Evolutionary conservation across 1,140 invertebrate species (phyloP).

Genomic region (Drosophila punjabiensis): DNA sequence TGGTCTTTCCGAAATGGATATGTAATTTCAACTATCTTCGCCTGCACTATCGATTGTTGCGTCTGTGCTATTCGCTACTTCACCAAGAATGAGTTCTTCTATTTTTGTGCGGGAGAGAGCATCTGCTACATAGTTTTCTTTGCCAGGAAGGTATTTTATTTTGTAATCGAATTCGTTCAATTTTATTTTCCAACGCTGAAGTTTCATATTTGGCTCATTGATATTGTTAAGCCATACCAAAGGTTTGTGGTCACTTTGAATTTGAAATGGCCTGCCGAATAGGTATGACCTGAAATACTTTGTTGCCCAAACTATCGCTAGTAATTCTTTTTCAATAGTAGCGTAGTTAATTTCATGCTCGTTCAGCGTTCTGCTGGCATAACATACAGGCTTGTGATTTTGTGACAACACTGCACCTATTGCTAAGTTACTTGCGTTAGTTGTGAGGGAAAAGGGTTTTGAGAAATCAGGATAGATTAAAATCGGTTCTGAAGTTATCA

Average conservation of each 20-base stretch:
- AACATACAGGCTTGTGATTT: neutral
- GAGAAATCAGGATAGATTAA: neutral
- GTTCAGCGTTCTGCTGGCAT: neutral
- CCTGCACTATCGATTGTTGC: neutral
- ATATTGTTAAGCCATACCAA: neutral
- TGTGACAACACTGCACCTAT: neutral
- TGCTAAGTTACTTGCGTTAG: neutral
- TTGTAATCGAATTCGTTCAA: neutral
- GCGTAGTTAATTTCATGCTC: neutral
- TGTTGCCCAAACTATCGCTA: neutral
- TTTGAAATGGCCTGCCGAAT: neutral
- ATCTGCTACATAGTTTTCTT: neutral
- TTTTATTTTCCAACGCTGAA: neutral
- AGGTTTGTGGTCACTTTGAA: neutral
- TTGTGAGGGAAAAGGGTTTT: neutral
- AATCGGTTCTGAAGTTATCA: too few relatives aligned
- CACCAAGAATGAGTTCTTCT: neutral
- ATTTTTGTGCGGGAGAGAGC: neutral
- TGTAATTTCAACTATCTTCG: too few relatives aligned
- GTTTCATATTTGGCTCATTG: neutral
- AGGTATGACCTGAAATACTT: constrained; percentile 2
- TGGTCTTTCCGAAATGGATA: too few relatives aligned
- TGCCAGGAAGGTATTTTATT: neutral
- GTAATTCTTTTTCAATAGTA: neutral
- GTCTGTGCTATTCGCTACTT: neutral